phyloP scores from a whole-genome alignment of 2,797 vertebrate genomes.

The Cetoscarus ocellatus region DNA sequence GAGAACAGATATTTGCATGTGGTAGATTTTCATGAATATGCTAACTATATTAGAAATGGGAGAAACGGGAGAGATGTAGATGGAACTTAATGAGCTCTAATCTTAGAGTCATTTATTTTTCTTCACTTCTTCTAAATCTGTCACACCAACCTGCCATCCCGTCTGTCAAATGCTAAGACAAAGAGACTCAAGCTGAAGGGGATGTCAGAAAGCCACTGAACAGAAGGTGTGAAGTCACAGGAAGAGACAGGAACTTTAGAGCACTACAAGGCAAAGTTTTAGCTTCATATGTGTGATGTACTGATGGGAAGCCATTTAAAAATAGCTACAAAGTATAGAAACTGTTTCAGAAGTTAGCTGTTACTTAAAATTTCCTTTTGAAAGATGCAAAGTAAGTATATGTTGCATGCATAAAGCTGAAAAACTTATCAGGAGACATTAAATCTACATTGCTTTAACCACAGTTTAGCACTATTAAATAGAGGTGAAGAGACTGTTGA shows the following conservation, averaged over 20 bases:
- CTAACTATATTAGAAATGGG: background rate
- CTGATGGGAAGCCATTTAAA: background rate
- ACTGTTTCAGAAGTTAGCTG: background rate
- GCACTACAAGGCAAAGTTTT: slow-evolving; percentile 4
- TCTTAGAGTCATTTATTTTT: slow-evolving; percentile 8
- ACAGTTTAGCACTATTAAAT: too few species aligned
- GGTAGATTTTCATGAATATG: too few species aligned
- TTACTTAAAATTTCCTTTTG: too few species aligned
- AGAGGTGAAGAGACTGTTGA: too few species aligned
- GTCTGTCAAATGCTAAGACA: slow-evolving; percentile 9
- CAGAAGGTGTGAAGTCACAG: slow-evolving; percentile 9
- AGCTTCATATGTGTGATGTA: slow-evolving; percentile 15
- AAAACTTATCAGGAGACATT: background rate
- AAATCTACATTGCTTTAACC: too few species aligned
- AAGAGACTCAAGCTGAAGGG: slow-evolving; percentile 5
- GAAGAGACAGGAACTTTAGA: slow-evolving; percentile 19
- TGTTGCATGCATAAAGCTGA: too few species aligned
- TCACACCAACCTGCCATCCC: slow-evolving; percentile 20
- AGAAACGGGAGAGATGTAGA: background rate
- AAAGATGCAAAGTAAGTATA: background rate
- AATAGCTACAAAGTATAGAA: background rate
- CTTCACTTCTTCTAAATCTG: slow-evolving; percentile 1
- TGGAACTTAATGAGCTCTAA: background rate
- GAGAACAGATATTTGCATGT: too few species aligned
- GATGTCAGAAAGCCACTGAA: slow-evolving; percentile 19